Evolutionary conservation across 2,888 invertebrate species (phyloP), one percentile per base, ranked within the genome.

Genomic region (Ditula angustiorana): DNA sequence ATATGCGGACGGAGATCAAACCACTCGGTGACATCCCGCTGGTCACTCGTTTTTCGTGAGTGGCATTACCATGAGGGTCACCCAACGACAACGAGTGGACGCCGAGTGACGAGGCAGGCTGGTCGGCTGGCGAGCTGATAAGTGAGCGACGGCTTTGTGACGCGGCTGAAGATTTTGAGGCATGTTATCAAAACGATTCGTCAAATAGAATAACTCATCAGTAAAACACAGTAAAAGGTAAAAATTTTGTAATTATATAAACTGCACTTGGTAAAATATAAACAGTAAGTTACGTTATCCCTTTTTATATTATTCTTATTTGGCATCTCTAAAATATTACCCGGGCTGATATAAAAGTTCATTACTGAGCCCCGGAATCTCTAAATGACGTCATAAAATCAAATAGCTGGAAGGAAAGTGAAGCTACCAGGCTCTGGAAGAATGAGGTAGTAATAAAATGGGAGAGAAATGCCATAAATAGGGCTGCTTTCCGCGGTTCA

Each of bases 361-460:
- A 64, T 64, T 64, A 64, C 64, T 35, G 58, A 52, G 64, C 46
- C 46, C 44, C 37, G 59, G 47, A 59, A 64, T 59, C 64, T 53
- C 58, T 59, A 47, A 58, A 64, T 59, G 58, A 49, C 52, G 49
- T 47, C 46, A 67, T 71, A 68, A 71, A 71, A 71, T 68, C 61
- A 68, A 69, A 68, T 58, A 64, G 61, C 61, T 65, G 56, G 66
- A 61, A 58, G 49, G 21, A 52, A 61, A 82, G 82, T 85, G 74
- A 85, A 83, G 84, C 85, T 86, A 84, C 81, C 67, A 35, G 62
- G 60, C 60, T 68, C 64, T 58, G 61, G 72, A 69, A 69, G 71
- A 71, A 68, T 68, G 65, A 63, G 66, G 69, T 71, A 74, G 74
- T 69, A 73, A 76, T 79, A 75, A 79, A 80, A 78, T 78, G 75